Conservation (phyloP, 1,140 invertebrate species). For the Teleopsis dalmanni region DNA sequence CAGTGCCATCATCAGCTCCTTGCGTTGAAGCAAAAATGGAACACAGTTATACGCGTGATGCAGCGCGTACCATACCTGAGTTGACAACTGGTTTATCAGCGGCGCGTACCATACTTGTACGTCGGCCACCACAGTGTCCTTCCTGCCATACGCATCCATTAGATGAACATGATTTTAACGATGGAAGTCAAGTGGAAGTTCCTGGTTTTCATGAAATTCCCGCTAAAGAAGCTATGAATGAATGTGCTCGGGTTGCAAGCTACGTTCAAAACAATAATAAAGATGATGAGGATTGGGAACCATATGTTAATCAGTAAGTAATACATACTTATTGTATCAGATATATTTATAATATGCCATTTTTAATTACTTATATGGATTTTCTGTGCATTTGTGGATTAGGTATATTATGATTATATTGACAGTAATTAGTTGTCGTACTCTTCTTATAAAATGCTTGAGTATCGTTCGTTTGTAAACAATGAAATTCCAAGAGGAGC, state of each 20-base stretch:
- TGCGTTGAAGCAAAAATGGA: slow-evolving; percentile 29
- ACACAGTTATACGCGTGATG: slow-evolving; percentile 38
- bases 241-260: slow-evolving; percentile 60
- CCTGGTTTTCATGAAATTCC: slow-evolving; percentile 58
- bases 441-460: too few relatives aligned
- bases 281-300: slow-evolving; percentile 63
- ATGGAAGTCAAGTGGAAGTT: slow-evolving; percentile 22
- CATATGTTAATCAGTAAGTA: slow-evolving; percentile 54
- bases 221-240: slow-evolving; percentile 60
- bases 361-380: too few relatives aligned
- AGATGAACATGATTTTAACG: slow-evolving; percentile 26
- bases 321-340: background rate
- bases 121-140: slow-evolving; percentile 36
- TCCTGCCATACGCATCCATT: slow-evolving; percentile 35
- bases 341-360: background rate
- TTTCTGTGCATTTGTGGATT: too few relatives aligned
- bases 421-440: too few relatives aligned
- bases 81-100: slow-evolving; percentile 25
- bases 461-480: too few relatives aligned
- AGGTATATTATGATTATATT: too few relatives aligned
- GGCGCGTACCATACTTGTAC: slow-evolving; percentile 30
- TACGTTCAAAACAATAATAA: slow-evolving; percentile 53
- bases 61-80: slow-evolving; percentile 4
- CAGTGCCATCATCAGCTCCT: background rate
- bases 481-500: too few relatives aligned